These are phyloP conservation scores for Silvanus unidentatus DNA, from an alignment of 2,888 invertebrate genomes.

Conservation along the genomic window DNA sequence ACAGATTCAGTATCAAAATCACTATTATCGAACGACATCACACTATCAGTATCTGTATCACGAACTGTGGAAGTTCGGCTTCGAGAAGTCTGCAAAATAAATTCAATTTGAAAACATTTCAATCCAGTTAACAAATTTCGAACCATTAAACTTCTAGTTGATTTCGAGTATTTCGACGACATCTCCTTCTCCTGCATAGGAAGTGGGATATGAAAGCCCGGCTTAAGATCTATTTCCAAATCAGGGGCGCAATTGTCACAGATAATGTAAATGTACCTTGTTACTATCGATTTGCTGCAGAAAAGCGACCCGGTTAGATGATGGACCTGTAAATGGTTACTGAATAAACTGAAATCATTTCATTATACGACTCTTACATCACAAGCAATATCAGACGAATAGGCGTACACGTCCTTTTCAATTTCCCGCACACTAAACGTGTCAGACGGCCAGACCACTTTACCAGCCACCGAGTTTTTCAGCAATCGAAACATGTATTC, in stretches of 20 bases:
- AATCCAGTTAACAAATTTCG: too few relatives aligned
- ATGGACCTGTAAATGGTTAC: slow-evolving; percentile 39
- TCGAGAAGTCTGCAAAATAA: too few relatives aligned
- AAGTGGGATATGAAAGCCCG: slow-evolving; percentile 45
- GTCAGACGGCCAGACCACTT: slow-evolving; percentile 23
- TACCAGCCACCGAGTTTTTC: slow-evolving; percentile 28
- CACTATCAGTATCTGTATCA: too few relatives aligned
- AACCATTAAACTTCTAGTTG: too few relatives aligned
- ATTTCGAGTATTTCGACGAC: too few relatives aligned
- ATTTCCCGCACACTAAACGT: slow-evolving; percentile 36
- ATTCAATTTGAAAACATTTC: too few relatives aligned
- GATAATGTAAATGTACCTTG: slow-evolving; percentile 45
- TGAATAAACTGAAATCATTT: not conserved
- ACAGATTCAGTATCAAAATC: too few relatives aligned
- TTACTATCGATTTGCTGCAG: slow-evolving; percentile 46
- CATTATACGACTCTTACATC: slow-evolving; percentile 28
- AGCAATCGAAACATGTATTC: slow-evolving; percentile 38
- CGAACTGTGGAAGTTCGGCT: too few relatives aligned
- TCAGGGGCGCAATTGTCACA: slow-evolving; percentile 47
- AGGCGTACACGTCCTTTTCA: slow-evolving; percentile 41
- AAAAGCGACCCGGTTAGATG: slow-evolving; percentile 37
- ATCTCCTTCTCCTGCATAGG: not conserved
- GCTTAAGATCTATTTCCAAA: slow-evolving; percentile 40
- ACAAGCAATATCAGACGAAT: slow-evolving; percentile 38
- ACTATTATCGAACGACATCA: too few relatives aligned